Conservation (phyloP, 2,113 vertebrate genomes). For the Arenaria interpres region DNA sequence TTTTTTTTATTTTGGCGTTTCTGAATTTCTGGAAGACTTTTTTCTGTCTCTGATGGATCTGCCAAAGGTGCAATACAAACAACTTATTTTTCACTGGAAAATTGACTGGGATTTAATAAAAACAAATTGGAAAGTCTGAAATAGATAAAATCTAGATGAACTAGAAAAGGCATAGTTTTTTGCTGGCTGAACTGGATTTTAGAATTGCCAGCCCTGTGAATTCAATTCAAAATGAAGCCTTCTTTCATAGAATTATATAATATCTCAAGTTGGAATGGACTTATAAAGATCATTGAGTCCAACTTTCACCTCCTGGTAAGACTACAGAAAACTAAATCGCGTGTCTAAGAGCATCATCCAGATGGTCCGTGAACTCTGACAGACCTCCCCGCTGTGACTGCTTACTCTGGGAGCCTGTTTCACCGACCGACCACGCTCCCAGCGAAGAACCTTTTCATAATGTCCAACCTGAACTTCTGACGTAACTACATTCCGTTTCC, state of each 20-base stretch:
- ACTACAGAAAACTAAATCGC: neutral
- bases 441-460: neutral
- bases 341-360: too few species aligned
- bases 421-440: accelerated
- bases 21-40: neutral
- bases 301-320: neutral
- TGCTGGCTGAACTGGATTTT: neutral
- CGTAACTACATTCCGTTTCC: neutral
- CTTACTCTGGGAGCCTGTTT: neutral
- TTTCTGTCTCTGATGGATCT: neutral
- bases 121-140: neutral
- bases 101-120: neutral
- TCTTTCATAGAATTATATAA: neutral
- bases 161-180: neutral
- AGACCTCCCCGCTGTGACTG: neutral
- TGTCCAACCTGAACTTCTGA: neutral
- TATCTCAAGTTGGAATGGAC: neutral
- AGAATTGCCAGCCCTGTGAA: neutral
- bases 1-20: neutral
- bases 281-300: neutral
- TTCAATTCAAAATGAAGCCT: neutral
- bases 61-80: neutral
- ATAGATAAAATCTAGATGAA: neutral
- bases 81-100: neutral
- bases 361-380: neutral